phyloP scores from a whole-genome alignment of 2,797 vertebrate species.

The Eurystomus glaucurus region DNA sequence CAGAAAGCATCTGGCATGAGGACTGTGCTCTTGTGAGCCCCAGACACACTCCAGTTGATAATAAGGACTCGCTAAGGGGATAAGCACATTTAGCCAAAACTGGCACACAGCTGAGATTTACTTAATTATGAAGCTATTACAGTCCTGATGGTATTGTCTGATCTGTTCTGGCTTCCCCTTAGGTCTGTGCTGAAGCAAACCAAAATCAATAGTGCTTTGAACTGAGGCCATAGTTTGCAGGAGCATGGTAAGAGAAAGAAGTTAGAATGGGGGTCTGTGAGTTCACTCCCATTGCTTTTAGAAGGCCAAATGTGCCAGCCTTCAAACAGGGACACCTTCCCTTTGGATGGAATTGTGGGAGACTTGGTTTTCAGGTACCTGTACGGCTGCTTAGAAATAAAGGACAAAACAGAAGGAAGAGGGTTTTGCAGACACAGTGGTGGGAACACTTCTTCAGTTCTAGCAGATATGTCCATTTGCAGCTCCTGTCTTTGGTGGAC shows the following conservation, averaged over 20 bases:
- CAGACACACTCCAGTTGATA: background rate
- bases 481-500: background rate
- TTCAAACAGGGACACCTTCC: background rate
- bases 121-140: background rate
- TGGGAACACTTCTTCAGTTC: background rate
- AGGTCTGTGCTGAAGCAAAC: background rate
- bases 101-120: background rate
- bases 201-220: background rate
- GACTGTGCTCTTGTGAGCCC: background rate
- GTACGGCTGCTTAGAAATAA: background rate
- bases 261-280: background rate
- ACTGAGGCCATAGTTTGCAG: background rate
- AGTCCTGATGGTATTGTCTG: background rate
- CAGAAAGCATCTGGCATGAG: background rate
- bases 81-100: slow-evolving; percentile 8
- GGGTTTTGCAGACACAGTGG: background rate
- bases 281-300: background rate
- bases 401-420: background rate
- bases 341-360: background rate
- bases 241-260: background rate
- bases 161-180: background rate
- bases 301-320: background rate
- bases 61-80: background rate
- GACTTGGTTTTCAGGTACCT: background rate
- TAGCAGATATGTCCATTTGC: background rate